Conservation (phyloP, 2,888 invertebrate genomes). For the Cybosia mesomella region DNA sequence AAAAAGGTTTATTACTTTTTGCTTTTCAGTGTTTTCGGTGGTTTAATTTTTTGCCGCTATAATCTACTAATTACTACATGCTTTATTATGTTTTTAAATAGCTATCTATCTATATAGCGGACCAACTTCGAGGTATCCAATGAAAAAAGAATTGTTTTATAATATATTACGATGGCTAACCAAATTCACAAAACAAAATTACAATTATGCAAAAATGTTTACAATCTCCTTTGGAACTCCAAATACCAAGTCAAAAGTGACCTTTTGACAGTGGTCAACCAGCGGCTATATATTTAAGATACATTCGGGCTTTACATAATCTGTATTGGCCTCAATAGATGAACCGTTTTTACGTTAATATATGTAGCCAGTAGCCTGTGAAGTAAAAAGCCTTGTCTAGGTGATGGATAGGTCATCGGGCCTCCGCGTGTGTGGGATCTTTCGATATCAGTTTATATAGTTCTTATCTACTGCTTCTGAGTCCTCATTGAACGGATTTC, state of each 20-base stretch:
- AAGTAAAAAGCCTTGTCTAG: slow-evolving; percentile 15
- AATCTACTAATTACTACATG: too few relatives aligned
- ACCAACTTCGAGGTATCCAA: too few relatives aligned
- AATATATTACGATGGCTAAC: slow-evolving; percentile 27
- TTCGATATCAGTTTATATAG: slow-evolving; percentile 38
- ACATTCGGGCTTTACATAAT: slow-evolving; percentile 42
- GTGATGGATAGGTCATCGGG: slow-evolving; percentile 30
- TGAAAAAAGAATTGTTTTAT: too few relatives aligned
- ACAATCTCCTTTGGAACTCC: slow-evolving; percentile 37
- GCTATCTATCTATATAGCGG: too few relatives aligned
- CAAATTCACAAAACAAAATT: slow-evolving; percentile 20
- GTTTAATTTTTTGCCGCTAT: too few relatives aligned
- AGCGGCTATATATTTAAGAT: slow-evolving; percentile 19
- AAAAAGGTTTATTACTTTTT: too few relatives aligned
- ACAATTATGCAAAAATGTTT: slow-evolving; percentile 37
- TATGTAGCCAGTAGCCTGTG: slow-evolving; percentile 18
- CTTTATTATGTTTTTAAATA: too few relatives aligned
- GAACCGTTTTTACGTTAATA: slow-evolving; percentile 38
- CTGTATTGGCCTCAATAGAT: slow-evolving; percentile 32
- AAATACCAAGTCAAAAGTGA: slow-evolving; percentile 44
- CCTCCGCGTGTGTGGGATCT: slow-evolving; percentile 15
- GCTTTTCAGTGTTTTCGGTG: too few relatives aligned
- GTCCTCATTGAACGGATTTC: too few relatives aligned
- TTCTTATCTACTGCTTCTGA: slow-evolving; percentile 24
- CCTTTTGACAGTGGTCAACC: slow-evolving; percentile 47